Evolutionary conservation across 2,797 vertebrate genomes (phyloP).

Genomic region (Pterois miles): DNA sequence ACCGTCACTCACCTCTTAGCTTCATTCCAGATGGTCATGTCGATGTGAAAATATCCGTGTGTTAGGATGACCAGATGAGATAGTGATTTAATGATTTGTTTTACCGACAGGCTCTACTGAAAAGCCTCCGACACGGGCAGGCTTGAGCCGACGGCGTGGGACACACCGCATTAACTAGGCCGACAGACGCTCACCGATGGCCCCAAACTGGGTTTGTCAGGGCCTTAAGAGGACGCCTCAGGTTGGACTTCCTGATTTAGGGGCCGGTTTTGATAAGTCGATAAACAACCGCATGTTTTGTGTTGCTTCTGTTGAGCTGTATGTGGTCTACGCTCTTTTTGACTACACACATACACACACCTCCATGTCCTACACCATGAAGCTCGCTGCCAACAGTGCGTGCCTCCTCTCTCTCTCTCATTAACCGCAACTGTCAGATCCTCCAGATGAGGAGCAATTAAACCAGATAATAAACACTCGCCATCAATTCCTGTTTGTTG

Average conservation of each 20-base stretch:
- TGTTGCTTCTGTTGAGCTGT: constrained; percentile 44
- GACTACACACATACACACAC: constrained; percentile 26
- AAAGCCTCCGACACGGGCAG: too few species aligned
- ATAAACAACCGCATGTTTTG: constrained; percentile 56
- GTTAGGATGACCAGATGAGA: too few species aligned
- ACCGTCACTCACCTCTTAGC: too few species aligned
- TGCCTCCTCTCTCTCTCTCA: constrained; percentile 84
- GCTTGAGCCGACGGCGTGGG: too few species aligned
- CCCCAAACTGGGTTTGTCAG: too few species aligned
- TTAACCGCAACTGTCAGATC: constrained; percentile 91
- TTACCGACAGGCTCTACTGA: too few species aligned
- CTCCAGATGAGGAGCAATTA: constrained; percentile 90
- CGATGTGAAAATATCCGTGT: too few species aligned
- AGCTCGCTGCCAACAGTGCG: constrained; percentile 78
- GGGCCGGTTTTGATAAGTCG: constrained; percentile 53
- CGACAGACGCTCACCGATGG: too few species aligned
- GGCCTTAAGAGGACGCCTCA: constrained; percentile 27
- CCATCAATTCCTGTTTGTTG: constrained; percentile 89
- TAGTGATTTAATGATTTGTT: too few species aligned
- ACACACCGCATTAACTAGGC: too few species aligned
- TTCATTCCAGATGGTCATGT: too few species aligned
- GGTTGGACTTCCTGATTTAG: constrained; percentile 49
- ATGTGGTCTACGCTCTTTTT: constrained; percentile 60
- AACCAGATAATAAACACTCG: constrained; percentile 89
- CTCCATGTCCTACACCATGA: constrained; percentile 66